Percentiles rank a stretch among this genome's conserved stretches.
phyloP scores from a whole-genome alignment of 2,797 vertebrate species.

The Mastacembelus armatus region DNA sequence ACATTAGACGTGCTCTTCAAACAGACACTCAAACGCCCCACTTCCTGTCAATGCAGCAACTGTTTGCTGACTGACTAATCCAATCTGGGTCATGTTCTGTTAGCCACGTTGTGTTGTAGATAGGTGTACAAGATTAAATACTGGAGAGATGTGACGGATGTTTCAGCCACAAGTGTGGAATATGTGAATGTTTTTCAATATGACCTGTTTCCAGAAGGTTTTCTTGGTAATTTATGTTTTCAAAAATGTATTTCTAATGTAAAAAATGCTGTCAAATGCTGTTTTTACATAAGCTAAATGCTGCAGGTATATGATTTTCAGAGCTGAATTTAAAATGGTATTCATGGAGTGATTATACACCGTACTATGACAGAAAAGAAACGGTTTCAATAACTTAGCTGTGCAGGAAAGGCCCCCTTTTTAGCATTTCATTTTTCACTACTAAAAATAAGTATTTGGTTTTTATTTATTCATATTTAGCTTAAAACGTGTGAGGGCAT shows the following conservation, averaged over 20 bases:
- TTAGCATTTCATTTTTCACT: background rate
- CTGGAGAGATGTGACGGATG: background rate
- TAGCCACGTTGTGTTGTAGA: background rate
- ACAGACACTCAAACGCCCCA: constrained; percentile 21
- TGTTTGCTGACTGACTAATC: constrained; percentile 42
- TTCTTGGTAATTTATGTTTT: background rate
- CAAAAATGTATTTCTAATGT: too few species aligned
- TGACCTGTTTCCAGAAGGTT: background rate
- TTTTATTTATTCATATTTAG: constrained; percentile 8
- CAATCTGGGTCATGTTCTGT: constrained; percentile 15
- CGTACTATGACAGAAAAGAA: background rate
- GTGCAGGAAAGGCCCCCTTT: background rate
- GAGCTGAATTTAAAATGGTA: background rate
- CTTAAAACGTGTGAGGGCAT: constrained; percentile 6
- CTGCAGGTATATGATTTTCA: background rate
- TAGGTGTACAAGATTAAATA: constrained; percentile 7
- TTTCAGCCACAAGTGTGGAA: background rate
- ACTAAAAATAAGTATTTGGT: background rate
- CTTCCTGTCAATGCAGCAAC: constrained; percentile 28
- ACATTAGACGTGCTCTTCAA: constrained; percentile 38
- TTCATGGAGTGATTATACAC: background rate
- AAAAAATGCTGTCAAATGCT: background rate
- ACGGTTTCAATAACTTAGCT: background rate
- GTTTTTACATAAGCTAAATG: background rate
- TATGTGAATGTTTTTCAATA: background rate